These are phyloP conservation scores for Elysia chlorotica DNA, from an alignment of 1,140 invertebrate species.

Conservation along the genomic window DNA sequence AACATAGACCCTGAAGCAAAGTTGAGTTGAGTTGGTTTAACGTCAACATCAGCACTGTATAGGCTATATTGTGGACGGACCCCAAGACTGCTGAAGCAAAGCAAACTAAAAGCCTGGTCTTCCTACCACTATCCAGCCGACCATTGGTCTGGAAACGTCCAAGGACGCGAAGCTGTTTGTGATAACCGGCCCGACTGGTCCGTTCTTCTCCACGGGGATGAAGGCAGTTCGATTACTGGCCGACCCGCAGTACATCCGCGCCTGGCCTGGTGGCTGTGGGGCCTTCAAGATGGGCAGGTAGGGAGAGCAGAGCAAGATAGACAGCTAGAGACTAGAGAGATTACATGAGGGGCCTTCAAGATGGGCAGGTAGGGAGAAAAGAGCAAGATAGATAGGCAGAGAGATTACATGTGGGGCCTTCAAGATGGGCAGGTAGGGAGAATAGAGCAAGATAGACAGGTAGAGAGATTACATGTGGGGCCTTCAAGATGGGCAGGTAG, in stretches of 20 bases:
- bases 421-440: too few relatives aligned
- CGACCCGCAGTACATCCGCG: slow-evolving; percentile 80
- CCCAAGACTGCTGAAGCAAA: neutral
- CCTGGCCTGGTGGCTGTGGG: slow-evolving; percentile 91
- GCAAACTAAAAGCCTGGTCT: neutral
- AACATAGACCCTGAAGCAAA: neutral
- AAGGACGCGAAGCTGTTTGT: slow-evolving; percentile 87
- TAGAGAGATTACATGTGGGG: too few relatives aligned
- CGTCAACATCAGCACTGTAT: neutral
- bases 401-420: too few relatives aligned
- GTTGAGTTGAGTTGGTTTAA: neutral
- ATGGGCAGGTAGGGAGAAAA: too few relatives aligned
- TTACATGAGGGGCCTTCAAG: too few relatives aligned
- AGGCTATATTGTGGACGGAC: too few relatives aligned
- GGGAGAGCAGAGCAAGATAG: too few relatives aligned
- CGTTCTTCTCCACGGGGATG: slow-evolving; percentile 80
- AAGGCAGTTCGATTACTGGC: slow-evolving; percentile 81
- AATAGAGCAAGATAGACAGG: too few relatives aligned
- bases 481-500: too few relatives aligned
- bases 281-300: slow-evolving; percentile 92
- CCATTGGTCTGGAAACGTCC: slow-evolving; percentile 84
- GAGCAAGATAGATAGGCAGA: too few relatives aligned
- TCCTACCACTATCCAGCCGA: slow-evolving; percentile 70
- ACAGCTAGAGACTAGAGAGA: too few relatives aligned
- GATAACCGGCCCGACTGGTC: slow-evolving; percentile 89